These are phyloP conservation scores for Geodia barretti DNA, from an alignment of 37 sponge, comb jelly and placozoan species.

Conservation along the genomic window DNA sequence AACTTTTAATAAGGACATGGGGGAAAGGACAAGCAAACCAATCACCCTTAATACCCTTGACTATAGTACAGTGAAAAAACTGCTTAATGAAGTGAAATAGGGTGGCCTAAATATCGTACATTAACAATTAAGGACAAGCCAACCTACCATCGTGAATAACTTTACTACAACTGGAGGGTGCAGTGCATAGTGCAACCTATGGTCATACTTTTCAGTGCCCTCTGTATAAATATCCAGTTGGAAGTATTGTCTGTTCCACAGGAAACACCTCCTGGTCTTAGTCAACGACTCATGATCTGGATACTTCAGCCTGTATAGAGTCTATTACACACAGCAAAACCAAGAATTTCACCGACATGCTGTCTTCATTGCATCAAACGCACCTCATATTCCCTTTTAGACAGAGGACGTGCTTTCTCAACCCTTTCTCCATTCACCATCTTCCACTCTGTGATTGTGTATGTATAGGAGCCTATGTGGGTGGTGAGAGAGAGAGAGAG, in stretches of 20 bases:
- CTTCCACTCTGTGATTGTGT: slow-evolving; percentile 65
- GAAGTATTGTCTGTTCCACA: slow-evolving; percentile 71
- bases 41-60: too few relatives aligned
- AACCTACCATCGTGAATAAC: too few relatives aligned
- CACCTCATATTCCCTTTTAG: slow-evolving; percentile 62
- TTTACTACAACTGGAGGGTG: too few relatives aligned
- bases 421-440: slow-evolving; percentile 54
- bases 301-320: slow-evolving; percentile 48
- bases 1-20: too few relatives aligned
- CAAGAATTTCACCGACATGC: not conserved
- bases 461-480: slow-evolving; percentile 37
- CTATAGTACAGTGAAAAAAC: too few relatives aligned
- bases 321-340: slow-evolving; percentile 6
- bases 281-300: slow-evolving; percentile 37
- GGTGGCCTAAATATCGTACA: too few relatives aligned
- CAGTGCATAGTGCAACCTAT: too few relatives aligned
- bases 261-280: slow-evolving; percentile 74
- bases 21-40: too few relatives aligned
- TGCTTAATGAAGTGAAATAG: too few relatives aligned
- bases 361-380: not conserved
- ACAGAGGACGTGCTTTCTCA: slow-evolving; percentile 57
- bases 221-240: slow-evolving; percentile 78
- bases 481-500: not conserved
- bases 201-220: slow-evolving; percentile 43
- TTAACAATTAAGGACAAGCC: too few relatives aligned